Base-by-base conservation (phyloP, 1,140 invertebrate species). In the Piezodorus guildinii region DNA sequence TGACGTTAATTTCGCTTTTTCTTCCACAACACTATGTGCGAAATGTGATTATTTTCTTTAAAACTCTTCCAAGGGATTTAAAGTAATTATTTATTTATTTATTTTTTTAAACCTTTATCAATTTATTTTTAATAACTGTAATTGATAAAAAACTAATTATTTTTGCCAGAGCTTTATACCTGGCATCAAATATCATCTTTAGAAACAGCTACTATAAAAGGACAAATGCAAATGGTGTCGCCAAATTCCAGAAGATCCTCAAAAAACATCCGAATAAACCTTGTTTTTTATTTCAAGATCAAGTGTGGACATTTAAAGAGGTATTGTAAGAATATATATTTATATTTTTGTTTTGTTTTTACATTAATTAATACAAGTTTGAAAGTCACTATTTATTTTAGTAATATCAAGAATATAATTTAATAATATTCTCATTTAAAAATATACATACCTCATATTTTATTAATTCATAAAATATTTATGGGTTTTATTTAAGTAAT, bases 291-390 rank as follows among this genome's bases (percentile, higher is more conserved):
- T 84, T 81, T 67, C 82, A 88, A 67, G 84, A 82, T 56, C 75
- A 80, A 63, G 78, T 79, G 23, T 89, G 86, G 86, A 88, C 85
- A 3, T 88, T 82, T 70, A 71, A 76, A 66, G 79, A 88, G 69
- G 85, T 84, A 72, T 49, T 39, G 34, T 39, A 39, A 8, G 12
- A 39, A 39, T 39, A 8, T 39, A 39, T 39, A 39, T 10, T 39
- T 12, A 39, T 39, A 6, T 6, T 39, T 30, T 3, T n/a, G n/a
- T n/a, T n/a, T n/a, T n/a, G n/a, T n/a, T n/a, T n/a, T n/a, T n/a
- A n/a, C n/a, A n/a, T n/a, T n/a, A n/a, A n/a, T n/a, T n/a, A n/a
- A n/a, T n/a, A n/a, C n/a, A n/a, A n/a, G n/a, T n/a, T n/a, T n/a
- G n/a, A n/a, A n/a, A n/a, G n/a, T n/a, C n/a, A n/a, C n/a, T n/a